These are phyloP conservation scores for Calameuta filiformis DNA, from an alignment of 2,888 invertebrate genomes.

Conservation along the genomic window DNA sequence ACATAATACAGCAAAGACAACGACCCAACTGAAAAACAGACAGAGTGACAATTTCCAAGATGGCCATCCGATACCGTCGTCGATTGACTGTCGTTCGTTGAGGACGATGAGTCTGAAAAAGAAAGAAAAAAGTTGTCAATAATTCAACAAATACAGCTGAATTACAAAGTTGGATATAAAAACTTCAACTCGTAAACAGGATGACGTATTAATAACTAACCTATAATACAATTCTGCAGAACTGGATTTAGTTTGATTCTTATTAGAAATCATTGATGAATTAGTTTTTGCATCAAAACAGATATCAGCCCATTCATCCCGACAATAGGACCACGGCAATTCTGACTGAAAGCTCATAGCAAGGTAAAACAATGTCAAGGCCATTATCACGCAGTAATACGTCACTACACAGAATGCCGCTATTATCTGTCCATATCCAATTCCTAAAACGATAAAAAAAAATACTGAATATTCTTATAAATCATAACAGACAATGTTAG, in stretches of 20 bases:
- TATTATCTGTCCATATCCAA: constrained; percentile 67
- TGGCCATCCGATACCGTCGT: constrained; percentile 68
- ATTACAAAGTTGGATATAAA: background rate
- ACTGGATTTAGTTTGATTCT: constrained; percentile 29
- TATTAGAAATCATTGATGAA: background rate
- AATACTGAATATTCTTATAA: too few species aligned
- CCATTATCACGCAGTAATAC: constrained; percentile 68
- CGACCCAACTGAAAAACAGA: constrained; percentile 75
- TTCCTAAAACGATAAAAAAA: constrained; percentile 34
- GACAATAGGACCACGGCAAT: constrained; percentile 67
- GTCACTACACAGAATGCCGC: constrained; percentile 64
- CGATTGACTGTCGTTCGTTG: constrained; percentile 65
- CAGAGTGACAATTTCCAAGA: constrained; percentile 78
- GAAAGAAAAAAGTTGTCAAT: constrained; percentile 7
- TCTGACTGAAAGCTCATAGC: constrained; percentile 63
- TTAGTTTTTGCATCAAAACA: constrained; percentile 40
- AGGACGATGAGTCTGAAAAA: constrained; percentile 68
- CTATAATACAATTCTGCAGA: constrained; percentile 57
- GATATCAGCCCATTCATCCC: constrained; percentile 54
- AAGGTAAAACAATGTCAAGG: constrained; percentile 66
- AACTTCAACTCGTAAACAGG: background rate
- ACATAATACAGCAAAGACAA: constrained; percentile 77
- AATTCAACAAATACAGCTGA: background rate
- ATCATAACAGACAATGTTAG: too few species aligned
- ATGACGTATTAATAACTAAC: constrained; percentile 38